These are phyloP conservation scores for Protodeltote pygarga DNA, from an alignment of 2,888 invertebrate genomes.

Conservation along the genomic window DNA sequence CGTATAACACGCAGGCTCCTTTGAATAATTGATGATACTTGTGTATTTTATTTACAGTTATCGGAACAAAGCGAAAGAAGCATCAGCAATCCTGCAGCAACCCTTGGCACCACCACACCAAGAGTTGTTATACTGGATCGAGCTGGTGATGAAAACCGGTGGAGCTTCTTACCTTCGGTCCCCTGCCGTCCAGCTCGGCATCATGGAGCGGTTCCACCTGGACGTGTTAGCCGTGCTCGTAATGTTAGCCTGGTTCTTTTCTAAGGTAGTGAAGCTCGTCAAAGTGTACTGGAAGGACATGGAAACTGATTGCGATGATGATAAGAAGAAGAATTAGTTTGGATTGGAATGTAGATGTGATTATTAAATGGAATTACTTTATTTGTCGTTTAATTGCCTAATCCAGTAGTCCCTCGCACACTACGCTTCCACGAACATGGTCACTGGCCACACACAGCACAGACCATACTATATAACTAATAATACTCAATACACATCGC, in stretches of 20 bases:
- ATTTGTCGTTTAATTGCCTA: too few species aligned
- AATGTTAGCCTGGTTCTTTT: conserved; percentile 62
- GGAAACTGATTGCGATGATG: conserved; percentile 37
- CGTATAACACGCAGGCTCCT: too few species aligned
- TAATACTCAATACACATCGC: too few species aligned
- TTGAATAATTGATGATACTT: too few species aligned
- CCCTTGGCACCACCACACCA: conserved; percentile 46
- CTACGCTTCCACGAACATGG: too few species aligned
- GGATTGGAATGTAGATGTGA: not conserved
- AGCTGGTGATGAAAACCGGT: conserved; percentile 51
- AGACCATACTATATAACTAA: too few species aligned
- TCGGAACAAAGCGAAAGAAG: conserved; percentile 48
- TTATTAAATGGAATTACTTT: not conserved
- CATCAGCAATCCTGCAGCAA: conserved; percentile 51
- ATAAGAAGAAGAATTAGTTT: conserved; percentile 51
- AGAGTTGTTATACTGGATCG: conserved; percentile 61
- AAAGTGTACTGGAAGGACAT: conserved; percentile 54
- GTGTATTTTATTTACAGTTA: conserved; percentile 50
- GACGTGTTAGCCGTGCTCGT: conserved; percentile 52
- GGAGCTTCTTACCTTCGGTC: conserved; percentile 62
- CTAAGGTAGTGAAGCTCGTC: conserved; percentile 60
- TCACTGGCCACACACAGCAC: too few species aligned
- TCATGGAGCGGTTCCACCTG: conserved; percentile 54
- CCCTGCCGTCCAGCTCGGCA: conserved; percentile 51
- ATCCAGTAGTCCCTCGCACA: too few species aligned